Percentiles rank a stretch among this genome's conserved stretches.
phyloP scores from a whole-genome alignment of 2,888 invertebrate species.

The Andrena bucephala region DNA sequence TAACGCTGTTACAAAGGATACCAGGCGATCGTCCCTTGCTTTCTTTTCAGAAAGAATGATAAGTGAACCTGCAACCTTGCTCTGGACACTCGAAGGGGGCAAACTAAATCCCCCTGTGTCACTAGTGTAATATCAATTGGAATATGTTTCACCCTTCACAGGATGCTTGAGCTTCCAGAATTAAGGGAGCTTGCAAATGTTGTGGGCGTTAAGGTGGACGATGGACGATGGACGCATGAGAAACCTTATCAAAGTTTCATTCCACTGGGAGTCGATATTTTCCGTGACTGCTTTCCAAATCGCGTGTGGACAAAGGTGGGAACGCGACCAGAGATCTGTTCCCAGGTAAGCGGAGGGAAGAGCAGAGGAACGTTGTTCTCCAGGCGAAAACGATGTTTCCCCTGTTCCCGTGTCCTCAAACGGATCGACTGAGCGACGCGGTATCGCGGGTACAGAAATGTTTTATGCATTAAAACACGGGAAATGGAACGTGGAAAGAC shows the following conservation, averaged over 20 bases:
- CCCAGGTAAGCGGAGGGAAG: not conserved
- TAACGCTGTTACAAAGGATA: no score
- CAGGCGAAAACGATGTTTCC: conserved; percentile 21
- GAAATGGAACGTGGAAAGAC: conserved; percentile 53
- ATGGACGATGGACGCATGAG: not conserved
- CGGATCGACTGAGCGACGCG: conserved; percentile 30
- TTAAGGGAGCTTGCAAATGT: no score
- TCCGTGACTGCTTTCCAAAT: conserved; percentile 4
- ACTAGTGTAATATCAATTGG: no score
- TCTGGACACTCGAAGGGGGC: no score
- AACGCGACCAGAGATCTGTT: not conserved
- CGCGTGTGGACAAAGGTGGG: not conserved
- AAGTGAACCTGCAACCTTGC: no score
- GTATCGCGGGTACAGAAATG: conserved; percentile 40
- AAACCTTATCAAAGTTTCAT: not conserved
- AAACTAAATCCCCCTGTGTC: no score
- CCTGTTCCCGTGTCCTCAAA: conserved; percentile 38
- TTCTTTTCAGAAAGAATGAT: no score
- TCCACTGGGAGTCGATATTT: not conserved
- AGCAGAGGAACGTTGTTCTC: not conserved
- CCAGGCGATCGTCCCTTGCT: no score
- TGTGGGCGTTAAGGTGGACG: no score
- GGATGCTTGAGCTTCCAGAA: no score
- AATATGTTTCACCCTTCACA: no score
- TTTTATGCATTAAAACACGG: conserved; percentile 60